phyloP scores from a whole-genome alignment of 2,113 vertebrate species.

The Carassius carassius region DNA sequence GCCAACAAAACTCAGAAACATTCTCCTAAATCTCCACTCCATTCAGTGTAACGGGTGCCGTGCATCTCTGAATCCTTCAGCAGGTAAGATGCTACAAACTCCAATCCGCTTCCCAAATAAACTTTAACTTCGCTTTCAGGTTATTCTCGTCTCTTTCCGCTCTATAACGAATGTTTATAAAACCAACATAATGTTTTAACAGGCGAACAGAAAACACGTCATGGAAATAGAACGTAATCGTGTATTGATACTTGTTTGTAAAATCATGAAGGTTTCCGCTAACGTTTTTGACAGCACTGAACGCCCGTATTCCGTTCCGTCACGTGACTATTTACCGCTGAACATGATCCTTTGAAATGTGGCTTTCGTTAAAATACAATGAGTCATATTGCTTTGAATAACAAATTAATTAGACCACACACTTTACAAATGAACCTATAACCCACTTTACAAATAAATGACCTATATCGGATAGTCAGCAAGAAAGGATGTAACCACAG shows the following conservation, averaged over 20 bases:
- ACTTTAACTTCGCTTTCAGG: neutral
- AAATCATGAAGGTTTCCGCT: neutral
- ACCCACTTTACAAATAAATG: neutral
- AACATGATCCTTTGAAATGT: neutral
- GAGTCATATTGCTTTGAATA: slow-evolving; percentile 10
- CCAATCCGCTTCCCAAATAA: neutral
- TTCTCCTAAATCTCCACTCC: neutral
- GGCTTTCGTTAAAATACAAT: slow-evolving; percentile 8
- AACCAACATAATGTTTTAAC: neutral
- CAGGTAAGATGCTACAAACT: neutral
- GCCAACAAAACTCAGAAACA: neutral
- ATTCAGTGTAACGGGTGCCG: neutral
- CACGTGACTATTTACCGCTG: neutral
- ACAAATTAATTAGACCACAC: neutral
- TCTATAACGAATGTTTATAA: neutral
- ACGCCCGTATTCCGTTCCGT: slow-evolving; percentile 3
- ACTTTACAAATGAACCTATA: slow-evolving; percentile 20
- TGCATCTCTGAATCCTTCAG: neutral
- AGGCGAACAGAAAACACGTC: neutral
- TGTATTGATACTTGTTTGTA: neutral
- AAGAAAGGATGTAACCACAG: neutral
- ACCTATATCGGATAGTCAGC: neutral
- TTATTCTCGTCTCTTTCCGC: neutral
- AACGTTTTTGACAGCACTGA: neutral
- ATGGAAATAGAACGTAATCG: neutral